phyloP scores from a whole-genome alignment of 2,113 vertebrate genomes.

The Sinocyclocheilus grahami region DNA sequence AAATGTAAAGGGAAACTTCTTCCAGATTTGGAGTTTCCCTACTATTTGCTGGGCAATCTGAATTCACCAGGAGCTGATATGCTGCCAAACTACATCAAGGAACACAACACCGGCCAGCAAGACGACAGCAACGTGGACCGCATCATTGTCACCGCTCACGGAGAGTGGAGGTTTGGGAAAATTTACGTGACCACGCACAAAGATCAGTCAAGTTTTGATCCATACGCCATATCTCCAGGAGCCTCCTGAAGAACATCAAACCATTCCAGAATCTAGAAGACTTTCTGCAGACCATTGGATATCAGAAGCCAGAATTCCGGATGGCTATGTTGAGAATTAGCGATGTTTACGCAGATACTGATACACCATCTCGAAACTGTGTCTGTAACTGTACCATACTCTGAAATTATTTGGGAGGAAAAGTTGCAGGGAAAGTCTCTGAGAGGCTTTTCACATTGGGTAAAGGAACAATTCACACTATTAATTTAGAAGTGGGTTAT shows the following conservation, averaged over 20 bases:
- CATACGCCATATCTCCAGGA: background rate
- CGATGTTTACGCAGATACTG: background rate
- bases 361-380: background rate
- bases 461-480: too few relatives aligned
- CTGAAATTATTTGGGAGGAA: too few relatives aligned
- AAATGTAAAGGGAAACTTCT: background rate
- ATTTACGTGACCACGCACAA: constrained; percentile 40
- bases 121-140: background rate
- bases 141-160: constrained; percentile 2
- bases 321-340: too few relatives aligned
- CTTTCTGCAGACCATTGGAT: constrained; percentile 12
- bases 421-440: too few relatives aligned
- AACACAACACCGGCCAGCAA: background rate
- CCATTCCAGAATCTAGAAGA: background rate
- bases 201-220: background rate
- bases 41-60: constrained; percentile 24
- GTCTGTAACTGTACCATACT: too few relatives aligned
- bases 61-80: background rate
- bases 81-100: background rate
- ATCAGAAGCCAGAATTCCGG: background rate
- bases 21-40: background rate
- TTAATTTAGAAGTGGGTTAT: too few relatives aligned
- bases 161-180: background rate
- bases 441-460: too few relatives aligned
- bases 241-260: constrained; percentile 16